These are phyloP conservation scores for Gallinago paraguaiae DNA, from an alignment of 2,113 vertebrate species.

Conservation along the genomic window DNA sequence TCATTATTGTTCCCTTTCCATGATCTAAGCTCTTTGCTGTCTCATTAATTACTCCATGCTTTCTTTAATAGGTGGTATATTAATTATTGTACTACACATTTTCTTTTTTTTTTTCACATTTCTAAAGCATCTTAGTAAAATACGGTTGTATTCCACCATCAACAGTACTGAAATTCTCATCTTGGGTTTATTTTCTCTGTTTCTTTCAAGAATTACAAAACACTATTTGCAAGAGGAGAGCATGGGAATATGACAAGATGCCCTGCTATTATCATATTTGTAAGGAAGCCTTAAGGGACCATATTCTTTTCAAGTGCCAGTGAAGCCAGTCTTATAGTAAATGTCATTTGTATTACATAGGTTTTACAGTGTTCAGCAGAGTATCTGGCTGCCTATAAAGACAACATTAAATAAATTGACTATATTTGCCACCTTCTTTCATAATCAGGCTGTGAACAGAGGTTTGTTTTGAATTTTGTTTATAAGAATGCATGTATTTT, in stretches of 20 bases:
- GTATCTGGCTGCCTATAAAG: background rate
- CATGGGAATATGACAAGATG: background rate
- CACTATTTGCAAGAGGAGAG: background rate
- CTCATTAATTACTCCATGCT: background rate
- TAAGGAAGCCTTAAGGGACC: background rate
- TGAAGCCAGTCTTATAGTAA: background rate
- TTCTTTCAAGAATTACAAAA: background rate
- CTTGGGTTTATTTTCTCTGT: background rate
- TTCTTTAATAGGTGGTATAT: background rate
- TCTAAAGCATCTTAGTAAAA: background rate
- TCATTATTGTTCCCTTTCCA: background rate
- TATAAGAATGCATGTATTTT: background rate
- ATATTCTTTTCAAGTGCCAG: background rate
- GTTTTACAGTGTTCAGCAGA: background rate
- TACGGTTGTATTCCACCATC: background rate
- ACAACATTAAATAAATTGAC: background rate
- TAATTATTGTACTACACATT: background rate
- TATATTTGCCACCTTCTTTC: background rate
- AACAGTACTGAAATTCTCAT: background rate
- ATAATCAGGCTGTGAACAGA: background rate
- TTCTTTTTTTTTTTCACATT: background rate
- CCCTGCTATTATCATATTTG: background rate
- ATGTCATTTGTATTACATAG: background rate
- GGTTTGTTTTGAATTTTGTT: background rate
- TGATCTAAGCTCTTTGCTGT: background rate